Evolutionary conservation across 1,140 invertebrate genomes (phyloP).

Genomic region (Pentalonia nigronervosa): DNA sequence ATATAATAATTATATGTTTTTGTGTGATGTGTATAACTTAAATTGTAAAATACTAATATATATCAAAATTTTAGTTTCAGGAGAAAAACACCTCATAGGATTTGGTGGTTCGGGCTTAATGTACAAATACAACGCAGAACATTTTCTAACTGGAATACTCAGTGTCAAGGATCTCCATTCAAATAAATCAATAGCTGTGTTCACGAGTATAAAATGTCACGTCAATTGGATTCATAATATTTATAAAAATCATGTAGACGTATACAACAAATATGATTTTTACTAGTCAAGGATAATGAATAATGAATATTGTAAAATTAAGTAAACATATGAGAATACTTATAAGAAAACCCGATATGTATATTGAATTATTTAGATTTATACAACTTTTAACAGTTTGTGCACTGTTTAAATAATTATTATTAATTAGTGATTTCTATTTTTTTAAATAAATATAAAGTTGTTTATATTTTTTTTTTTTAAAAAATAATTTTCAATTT

Average conservation of each 20-base stretch:
- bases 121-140: background rate
- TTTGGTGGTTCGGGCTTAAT: background rate
- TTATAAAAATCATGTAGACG: background rate
- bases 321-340: too few species aligned
- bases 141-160: background rate
- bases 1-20: background rate
- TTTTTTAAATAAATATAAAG: too few species aligned
- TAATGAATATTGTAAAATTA: too few species aligned
- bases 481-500: too few species aligned
- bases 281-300: too few species aligned
- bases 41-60: background rate
- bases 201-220: background rate
- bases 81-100: background rate
- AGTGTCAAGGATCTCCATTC: background rate
- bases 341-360: too few species aligned
- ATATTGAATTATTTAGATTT: too few species aligned
- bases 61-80: background rate
- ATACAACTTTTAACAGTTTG: too few species aligned
- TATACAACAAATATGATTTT: background rate
- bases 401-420: too few species aligned
- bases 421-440: too few species aligned
- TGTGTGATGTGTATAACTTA: background rate
- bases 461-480: too few species aligned
- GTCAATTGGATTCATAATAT: background rate
- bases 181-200: background rate